These are phyloP conservation scores for Crenichthys baileyi DNA, from an alignment of 2,797 vertebrate genomes.

Conservation along the genomic window DNA sequence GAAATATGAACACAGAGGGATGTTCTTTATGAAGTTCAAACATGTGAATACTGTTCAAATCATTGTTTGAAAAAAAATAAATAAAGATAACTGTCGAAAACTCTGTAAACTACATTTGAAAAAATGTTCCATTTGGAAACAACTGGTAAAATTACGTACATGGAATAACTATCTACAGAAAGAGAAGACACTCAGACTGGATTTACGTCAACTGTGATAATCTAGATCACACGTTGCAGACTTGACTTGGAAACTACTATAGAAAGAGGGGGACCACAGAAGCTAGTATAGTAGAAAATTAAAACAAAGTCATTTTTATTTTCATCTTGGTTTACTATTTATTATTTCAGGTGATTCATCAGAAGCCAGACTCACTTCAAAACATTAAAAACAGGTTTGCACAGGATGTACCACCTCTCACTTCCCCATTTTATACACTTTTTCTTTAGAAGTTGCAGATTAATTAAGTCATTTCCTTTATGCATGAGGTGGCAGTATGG, in stretches of 20 bases:
- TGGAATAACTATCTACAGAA: conserved; percentile 54
- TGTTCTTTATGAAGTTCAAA: conserved; percentile 76
- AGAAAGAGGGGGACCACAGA: conserved; percentile 54
- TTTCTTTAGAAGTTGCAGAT: background rate
- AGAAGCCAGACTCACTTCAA: conserved; percentile 44
- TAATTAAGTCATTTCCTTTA: conserved; percentile 47
- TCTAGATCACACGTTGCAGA: conserved; percentile 68
- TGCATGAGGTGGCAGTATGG: conserved; percentile 39
- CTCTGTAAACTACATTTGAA: conserved; percentile 61
- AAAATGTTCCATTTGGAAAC: conserved; percentile 50
- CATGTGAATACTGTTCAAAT: conserved; percentile 76
- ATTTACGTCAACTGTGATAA: conserved; percentile 54
- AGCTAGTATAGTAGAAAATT: conserved; percentile 54
- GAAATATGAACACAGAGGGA: conserved; percentile 33
- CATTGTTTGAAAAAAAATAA: conserved; percentile 40
- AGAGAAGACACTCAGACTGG: conserved; percentile 57
- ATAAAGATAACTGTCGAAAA: conserved; percentile 60
- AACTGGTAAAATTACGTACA: conserved; percentile 36
- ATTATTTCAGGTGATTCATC: conserved; percentile 72
- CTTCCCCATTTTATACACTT: conserved; percentile 27
- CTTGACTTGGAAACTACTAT: conserved; percentile 63
- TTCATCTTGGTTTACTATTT: conserved; percentile 75
- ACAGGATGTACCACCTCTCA: conserved; percentile 26
- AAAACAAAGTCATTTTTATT: conserved; percentile 71
- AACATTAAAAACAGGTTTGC: conserved; percentile 16